phyloP scores from a whole-genome alignment of 2,888 invertebrate genomes.

The Leucophora obtusa region DNA sequence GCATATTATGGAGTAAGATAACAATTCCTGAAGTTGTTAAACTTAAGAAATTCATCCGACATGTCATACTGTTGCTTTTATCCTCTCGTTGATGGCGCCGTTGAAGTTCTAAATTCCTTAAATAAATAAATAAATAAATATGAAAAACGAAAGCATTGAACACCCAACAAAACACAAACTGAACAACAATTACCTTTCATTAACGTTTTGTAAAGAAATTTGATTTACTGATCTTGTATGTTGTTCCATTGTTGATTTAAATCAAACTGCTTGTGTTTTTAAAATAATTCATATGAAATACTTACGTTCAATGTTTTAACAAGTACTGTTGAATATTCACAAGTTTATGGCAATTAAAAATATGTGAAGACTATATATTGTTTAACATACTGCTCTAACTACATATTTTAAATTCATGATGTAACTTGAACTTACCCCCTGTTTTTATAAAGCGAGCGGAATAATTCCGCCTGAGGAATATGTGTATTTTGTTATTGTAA shows the following conservation, averaged over 20 bases:
- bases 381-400: not conserved
- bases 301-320: constrained; percentile 24
- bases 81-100: not conserved
- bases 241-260: constrained; percentile 38
- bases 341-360: constrained; percentile 26
- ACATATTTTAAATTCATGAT: constrained; percentile 24
- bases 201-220: constrained; percentile 16
- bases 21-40: constrained; percentile 8
- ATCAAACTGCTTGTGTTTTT: constrained; percentile 17
- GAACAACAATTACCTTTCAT: not conserved
- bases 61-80: not conserved
- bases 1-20: constrained; percentile 42
- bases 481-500: no score
- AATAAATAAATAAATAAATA: not conserved
- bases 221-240: constrained; percentile 44
- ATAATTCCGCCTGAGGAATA: no score
- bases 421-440: not conserved
- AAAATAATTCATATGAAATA: not conserved
- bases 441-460: no score
- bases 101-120: constrained; percentile 6
- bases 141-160: no score
- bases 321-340: constrained; percentile 40
- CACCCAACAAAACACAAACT: not conserved
- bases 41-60: constrained; percentile 22
- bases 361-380: not conserved